These are phyloP conservation scores for Tamias sibiricus DNA, from an alignment of 2,113 vertebrate species.

Conservation along the genomic window DNA sequence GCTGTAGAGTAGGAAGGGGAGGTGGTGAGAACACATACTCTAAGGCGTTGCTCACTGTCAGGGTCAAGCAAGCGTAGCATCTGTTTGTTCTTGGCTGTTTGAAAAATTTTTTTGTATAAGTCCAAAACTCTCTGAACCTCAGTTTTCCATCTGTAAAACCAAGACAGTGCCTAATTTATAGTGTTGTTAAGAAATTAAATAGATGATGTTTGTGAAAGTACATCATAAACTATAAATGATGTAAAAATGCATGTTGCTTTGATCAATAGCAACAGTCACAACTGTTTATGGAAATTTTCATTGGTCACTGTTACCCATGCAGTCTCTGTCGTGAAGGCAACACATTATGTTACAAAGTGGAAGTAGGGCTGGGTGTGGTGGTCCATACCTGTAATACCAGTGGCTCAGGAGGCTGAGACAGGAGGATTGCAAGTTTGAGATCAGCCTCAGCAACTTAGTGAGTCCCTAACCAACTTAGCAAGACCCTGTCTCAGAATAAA, in stretches of 20 bases:
- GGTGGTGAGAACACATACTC: background rate
- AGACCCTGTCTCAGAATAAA: too few species aligned
- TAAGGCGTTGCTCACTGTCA: background rate
- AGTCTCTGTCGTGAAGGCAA: background rate
- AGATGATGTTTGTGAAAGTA: background rate
- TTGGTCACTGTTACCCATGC: background rate
- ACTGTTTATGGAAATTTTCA: background rate
- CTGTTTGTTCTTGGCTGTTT: background rate
- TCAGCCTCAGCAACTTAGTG: too few species aligned
- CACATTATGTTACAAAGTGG: background rate
- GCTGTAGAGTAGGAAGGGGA: background rate
- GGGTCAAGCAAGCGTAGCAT: fast-evolving
- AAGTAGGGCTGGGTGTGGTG: background rate
- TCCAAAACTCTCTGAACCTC: background rate
- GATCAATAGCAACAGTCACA: background rate
- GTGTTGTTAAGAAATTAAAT: background rate
- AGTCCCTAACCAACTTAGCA: too few species aligned
- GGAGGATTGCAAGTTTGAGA: too few species aligned
- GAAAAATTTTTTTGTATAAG: background rate
- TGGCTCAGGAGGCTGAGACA: too few species aligned
- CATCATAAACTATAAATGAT: background rate
- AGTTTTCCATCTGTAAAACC: background rate
- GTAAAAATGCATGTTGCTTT: background rate
- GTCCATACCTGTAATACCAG: too few species aligned
- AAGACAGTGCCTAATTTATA: background rate